Percentiles rank a stretch among this genome's conserved stretches.
Conservation (phyloP, 2,797 vertebrate species). For the Manis javanica region DNA sequence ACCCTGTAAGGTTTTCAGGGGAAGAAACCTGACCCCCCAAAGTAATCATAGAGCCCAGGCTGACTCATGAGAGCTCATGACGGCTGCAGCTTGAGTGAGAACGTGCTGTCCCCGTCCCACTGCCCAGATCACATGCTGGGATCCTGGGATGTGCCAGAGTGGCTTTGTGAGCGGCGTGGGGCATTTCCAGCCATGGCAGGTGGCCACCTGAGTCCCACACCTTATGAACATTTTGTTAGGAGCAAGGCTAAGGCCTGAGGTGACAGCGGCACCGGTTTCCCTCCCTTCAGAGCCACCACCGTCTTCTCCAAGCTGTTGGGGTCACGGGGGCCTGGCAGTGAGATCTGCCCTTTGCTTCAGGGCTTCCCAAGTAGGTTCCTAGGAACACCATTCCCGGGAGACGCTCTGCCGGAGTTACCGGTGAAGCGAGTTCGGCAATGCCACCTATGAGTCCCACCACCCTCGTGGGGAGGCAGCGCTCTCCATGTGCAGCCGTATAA, state of each 20-base stretch:
- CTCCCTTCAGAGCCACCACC: not conserved
- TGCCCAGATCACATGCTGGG: not conserved
- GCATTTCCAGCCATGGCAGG: no score
- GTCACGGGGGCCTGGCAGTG: not conserved
- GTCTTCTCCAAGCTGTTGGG: no score
- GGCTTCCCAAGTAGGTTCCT: not conserved
- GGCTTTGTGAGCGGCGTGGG: not conserved
- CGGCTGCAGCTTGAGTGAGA: not conserved
- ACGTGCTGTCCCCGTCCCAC: accelerated
- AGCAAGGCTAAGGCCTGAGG: not conserved
- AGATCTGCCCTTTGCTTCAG: not conserved
- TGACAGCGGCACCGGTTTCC: not conserved
- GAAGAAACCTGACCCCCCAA: not conserved
- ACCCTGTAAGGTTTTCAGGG: slow-evolving; percentile 74
- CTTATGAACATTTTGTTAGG: not conserved
- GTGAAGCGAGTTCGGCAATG: not conserved
- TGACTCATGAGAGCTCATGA: not conserved
- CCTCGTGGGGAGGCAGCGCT: not conserved
- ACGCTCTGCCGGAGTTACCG: not conserved
- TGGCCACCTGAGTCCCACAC: not conserved
- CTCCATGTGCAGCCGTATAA: not conserved
- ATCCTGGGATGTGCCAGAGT: not conserved
- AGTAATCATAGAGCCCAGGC: not conserved
- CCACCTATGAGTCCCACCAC: accelerated
- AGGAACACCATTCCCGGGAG: not conserved